A percentile compares a stretch with the other conserved stretches of the same genome.
These are phyloP conservation scores for Salvator merianae DNA, from an alignment of 2,113 vertebrate species.

Conservation along the genomic window DNA sequence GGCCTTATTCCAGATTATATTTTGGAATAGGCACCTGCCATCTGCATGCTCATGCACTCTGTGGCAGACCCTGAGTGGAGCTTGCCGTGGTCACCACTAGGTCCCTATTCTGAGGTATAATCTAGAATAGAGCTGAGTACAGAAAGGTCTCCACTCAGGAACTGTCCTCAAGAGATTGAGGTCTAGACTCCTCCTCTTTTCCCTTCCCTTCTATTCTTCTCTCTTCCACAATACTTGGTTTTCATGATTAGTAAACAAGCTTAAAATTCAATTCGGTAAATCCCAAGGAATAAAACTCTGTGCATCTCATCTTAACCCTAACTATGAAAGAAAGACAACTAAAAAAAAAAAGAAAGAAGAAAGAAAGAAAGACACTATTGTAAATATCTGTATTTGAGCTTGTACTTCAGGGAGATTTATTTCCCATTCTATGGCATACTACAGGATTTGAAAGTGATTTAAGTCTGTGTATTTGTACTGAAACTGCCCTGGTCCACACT, in stretches of 20 bases:
- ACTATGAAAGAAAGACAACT: slow-evolving; percentile 67
- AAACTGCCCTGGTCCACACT: slow-evolving; percentile 58
- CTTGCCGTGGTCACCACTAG: no score
- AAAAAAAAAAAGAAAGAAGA: not conserved
- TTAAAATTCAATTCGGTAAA: slow-evolving; percentile 71
- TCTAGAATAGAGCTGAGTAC: no score
- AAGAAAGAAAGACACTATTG: no score
- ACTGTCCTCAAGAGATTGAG: not conserved
- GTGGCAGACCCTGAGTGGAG: no score
- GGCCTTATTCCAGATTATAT: no score
- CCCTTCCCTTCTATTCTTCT: not conserved
- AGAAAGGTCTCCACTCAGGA: not conserved
- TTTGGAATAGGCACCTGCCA: no score
- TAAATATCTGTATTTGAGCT: slow-evolving; percentile 71
- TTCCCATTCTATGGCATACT: slow-evolving; percentile 66
- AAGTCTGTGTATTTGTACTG: slow-evolving; percentile 60
- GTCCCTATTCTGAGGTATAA: no score
- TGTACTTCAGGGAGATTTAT: slow-evolving; percentile 66
- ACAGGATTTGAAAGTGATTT: slow-evolving; percentile 64
- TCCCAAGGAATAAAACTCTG: slow-evolving; percentile 59
- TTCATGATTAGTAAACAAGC: slow-evolving; percentile 56
- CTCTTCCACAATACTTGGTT: slow-evolving; percentile 15
- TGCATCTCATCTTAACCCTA: slow-evolving; percentile 69
- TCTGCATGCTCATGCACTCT: no score
- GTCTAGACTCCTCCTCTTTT: not conserved